Evolutionary conservation across 1,140 invertebrate species (phyloP).

Genomic region (Mylabris phalerata): DNA sequence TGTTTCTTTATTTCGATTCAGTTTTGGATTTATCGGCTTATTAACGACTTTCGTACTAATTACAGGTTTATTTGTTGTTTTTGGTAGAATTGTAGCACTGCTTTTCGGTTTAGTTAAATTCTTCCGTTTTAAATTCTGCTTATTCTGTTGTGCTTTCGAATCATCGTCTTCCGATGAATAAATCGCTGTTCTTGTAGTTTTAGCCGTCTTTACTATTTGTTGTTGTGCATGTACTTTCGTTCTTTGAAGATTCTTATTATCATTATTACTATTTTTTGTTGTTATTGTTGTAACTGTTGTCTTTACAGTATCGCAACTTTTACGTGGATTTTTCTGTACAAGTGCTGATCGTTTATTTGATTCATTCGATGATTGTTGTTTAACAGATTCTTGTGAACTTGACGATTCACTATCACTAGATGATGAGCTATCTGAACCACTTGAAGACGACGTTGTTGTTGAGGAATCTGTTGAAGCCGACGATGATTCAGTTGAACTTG

Average conservation of each 20-base stretch:
- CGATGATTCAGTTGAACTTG: constrained; percentile 22
- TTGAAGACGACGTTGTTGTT: constrained; percentile 59
- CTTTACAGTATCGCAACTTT: constrained; percentile 39
- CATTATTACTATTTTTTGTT: constrained; percentile 8
- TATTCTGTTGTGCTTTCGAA: constrained; percentile 13
- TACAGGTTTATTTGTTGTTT: constrained; percentile 11
- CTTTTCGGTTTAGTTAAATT: constrained; percentile 37
- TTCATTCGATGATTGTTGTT: constrained; percentile 40
- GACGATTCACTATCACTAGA: constrained; percentile 54
- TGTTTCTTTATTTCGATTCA: constrained; percentile 20
- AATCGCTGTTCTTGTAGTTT: constrained; percentile 30
- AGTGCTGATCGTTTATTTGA: constrained; percentile 45
- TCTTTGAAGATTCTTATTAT: too few relatives aligned
- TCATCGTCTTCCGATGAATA: constrained; percentile 52
- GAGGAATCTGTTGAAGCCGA: constrained; percentile 37
- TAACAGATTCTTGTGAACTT: constrained; percentile 42
- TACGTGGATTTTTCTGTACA: constrained; percentile 40
- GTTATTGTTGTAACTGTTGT: constrained; percentile 25
- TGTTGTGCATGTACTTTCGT: constrained; percentile 24
- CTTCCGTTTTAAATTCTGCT: constrained; percentile 43
- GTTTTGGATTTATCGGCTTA: constrained; percentile 10
- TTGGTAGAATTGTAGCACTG: constrained; percentile 45
- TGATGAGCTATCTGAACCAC: constrained; percentile 63
- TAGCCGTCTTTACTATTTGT: constrained; percentile 40
- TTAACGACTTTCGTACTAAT: constrained; percentile 4